These are phyloP conservation scores for Crotalus horridus DNA, from an alignment of 2,113 vertebrate genomes.

Conservation along the genomic window DNA sequence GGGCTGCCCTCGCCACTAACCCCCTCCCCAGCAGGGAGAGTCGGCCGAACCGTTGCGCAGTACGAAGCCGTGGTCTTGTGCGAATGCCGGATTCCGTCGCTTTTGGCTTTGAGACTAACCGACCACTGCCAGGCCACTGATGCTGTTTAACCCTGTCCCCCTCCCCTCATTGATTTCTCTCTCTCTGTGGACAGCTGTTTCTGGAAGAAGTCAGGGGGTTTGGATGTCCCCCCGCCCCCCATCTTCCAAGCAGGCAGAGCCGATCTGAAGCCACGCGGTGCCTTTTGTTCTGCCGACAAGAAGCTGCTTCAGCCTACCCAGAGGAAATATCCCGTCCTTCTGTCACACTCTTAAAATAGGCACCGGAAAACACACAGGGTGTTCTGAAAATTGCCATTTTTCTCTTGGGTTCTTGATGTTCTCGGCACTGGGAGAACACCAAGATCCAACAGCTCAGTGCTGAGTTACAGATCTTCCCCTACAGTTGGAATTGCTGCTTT, in stretches of 20 bases:
- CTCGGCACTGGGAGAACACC: not conserved
- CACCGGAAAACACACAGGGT: not conserved
- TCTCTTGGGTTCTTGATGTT: not conserved
- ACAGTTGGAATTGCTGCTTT: not conserved
- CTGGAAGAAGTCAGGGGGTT: conserved; percentile 9
- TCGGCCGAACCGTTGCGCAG: not conserved
- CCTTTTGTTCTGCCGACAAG: not conserved
- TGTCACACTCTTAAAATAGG: not conserved
- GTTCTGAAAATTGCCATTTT: not conserved
- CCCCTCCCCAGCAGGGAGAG: not conserved
- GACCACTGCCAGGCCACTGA: not conserved
- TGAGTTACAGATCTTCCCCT: not conserved
- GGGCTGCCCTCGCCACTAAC: not conserved
- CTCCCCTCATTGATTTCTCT: conserved; percentile 1
- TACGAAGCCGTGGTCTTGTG: not conserved
- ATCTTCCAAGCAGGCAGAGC: conserved; percentile 4
- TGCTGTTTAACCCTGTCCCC: not conserved
- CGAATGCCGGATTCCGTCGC: not conserved
- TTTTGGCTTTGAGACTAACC: not conserved
- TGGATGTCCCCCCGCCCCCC: not conserved
- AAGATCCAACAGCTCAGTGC: not conserved
- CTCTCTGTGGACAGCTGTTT: conserved; percentile 20
- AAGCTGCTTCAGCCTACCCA: not conserved
- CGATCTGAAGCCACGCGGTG: not conserved
- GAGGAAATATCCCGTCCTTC: not conserved